Base-by-base conservation (phyloP, 2,113 vertebrate genomes). In the Etheostoma cragini region DNA sequence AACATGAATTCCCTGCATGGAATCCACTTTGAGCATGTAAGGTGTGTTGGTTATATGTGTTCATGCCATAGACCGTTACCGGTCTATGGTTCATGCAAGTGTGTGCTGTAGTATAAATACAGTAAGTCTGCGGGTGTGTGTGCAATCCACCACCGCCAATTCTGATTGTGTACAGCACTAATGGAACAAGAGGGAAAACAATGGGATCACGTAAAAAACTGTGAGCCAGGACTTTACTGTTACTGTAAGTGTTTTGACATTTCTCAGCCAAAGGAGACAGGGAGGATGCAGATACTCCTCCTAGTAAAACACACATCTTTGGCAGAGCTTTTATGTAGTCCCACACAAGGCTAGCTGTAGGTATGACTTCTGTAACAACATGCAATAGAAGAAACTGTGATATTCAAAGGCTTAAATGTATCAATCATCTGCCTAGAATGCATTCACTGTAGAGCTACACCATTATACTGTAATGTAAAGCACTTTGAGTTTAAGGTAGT, bases 241-340 rank as follows among this genome's bases (percentile, higher is more conserved):
- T 96, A 97, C 96, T 96, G 96, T 96, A 91, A 94, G 94, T 95
- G 95, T 97, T 97, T 94, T 94, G 84, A 87, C 86, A 90, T 92
- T 91, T 92, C 88, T 88, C 76, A 81, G 72, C 81, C 80, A 78
- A 87, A 89, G 83, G 73, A 89, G 89, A 87, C 86, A 84, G 88
- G 82, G 80, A 90, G 88, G 90, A 92, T 91, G 88, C 80, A 92
- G 85, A 87, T 85, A 87, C 82, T 81, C 54, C 26, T 80, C 72
- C 84, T 78, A 35, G 67, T 83, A 81, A 88, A 86, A 89, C 82
- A 87, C 91, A 91, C 68, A 56, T 80, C 78, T 82, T 78, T 86
- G 80, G 58, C 73, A 80, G 22, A 83, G 67, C 73, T 63, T 85
- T 76, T 78, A 49, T 35, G 42, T 14, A 70, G 64, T 78, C 73